Evolutionary conservation across 1,140 invertebrate genomes (phyloP), one percentile per base, ranked within the genome.

Genomic region (Grapholita molesta): DNA sequence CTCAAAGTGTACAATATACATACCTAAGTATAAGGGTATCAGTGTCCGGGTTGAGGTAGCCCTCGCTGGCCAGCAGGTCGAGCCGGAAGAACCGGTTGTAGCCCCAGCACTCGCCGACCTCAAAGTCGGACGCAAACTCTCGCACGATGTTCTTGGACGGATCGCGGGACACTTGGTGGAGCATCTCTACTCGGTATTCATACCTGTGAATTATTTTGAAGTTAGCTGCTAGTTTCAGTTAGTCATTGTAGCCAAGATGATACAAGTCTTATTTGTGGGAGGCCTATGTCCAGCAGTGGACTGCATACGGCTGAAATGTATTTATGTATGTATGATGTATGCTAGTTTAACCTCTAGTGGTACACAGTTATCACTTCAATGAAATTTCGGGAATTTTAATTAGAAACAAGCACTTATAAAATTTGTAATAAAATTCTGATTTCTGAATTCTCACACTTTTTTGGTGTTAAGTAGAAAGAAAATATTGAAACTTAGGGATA

Each of bases 91-190:
- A 99, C 71, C 97, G 93, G 86, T 98, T 99, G 85, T 99, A 99
- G 7, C 98, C 98, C 98, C 97, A 99, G 84, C 97, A 99, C 93
- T 99, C 98, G n/a, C 97, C 97, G 70, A 98, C 97, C 93, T 98
- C 97, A 93, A 99, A 99, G 92, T 98, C 97, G 0, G 97, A 98
- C 0, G 97, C 97, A 92, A 98, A 99, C 93, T 97, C 96, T 70
- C 96, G 93, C 7, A 98, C 96, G 76, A 98, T 98, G 85, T 98
- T 98, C 92, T 98, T 98, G 74, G 94, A 96, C 1, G 95, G 94
- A 84, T 98, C 97, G 64, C 95, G 93, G 6, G 96, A 96, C 8
- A 95, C 95, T 88, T 98, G 97, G 89, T 98, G 97, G 68, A 99
- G 95, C 97, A 99, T 98, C 93, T 98, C 97, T 42, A 99, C 97